Evolutionary conservation across 2,113 vertebrate species (phyloP).

Genomic region (Neoarius graeffei): DNA sequence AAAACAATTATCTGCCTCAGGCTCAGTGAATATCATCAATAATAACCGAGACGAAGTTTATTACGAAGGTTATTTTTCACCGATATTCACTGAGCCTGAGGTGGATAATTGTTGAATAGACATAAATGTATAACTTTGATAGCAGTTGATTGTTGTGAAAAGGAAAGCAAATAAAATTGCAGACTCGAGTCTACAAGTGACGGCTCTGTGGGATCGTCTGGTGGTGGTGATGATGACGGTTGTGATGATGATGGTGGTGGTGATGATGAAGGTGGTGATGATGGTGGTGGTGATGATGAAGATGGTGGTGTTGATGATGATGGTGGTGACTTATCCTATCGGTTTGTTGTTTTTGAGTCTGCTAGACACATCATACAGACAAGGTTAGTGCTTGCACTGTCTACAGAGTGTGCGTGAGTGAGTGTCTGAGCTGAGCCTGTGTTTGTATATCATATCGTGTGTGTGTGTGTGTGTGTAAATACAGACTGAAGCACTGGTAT

Average conservation of each 20-base stretch:
- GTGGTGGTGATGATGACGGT: not conserved
- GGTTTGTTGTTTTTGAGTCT: constrained; percentile 31
- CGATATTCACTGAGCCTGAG: too few species aligned
- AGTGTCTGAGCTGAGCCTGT: not conserved
- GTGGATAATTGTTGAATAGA: too few species aligned
- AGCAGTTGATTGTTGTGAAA: not conserved
- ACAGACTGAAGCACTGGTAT: not conserved
- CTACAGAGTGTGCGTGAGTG: not conserved
- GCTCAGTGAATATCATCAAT: too few species aligned
- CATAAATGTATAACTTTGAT: not conserved
- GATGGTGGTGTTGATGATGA: too few species aligned
- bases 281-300: too few species aligned
- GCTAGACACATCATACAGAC: constrained; percentile 3
- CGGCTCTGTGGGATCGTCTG: not conserved
- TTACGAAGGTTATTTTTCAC: too few species aligned
- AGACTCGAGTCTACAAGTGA: not conserved
- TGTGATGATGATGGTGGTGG: not conserved
- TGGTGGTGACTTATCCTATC: not conserved
- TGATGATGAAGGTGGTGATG: too few species aligned
- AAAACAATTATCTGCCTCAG: too few species aligned
- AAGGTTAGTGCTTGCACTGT: not conserved
- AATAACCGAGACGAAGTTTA: too few species aligned
- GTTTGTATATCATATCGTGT: not conserved
- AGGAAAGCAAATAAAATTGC: not conserved
- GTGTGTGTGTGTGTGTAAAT: not conserved